Base-by-base conservation (phyloP, 2,888 invertebrate genomes). In the Leptarthrus brevirostris region DNA sequence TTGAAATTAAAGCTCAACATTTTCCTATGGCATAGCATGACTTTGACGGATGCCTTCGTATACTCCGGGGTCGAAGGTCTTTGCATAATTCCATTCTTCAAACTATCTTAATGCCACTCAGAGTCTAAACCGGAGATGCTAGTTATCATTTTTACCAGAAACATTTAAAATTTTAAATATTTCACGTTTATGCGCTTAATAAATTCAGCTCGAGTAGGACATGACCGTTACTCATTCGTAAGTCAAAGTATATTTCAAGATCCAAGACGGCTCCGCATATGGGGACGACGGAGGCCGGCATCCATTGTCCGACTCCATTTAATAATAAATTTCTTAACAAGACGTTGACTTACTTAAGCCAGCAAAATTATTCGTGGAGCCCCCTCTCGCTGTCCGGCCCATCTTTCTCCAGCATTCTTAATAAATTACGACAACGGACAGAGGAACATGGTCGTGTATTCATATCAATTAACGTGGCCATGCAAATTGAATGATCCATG, bases 401-500 rank as follows among this genome's bases (percentile, higher is more conserved):
- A 18, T 20, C n/a, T 47, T 20, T 53, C 53, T 4, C 24, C 12
- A 47, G 18, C 30, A 34, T 34, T 69, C 52, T 34, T 52, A 69
- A 34, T 69, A 69, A 69, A 69, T 69, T 52, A 69, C 52, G 34
- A 20, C 52, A 20, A 12, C 69, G 36, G 52, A 12, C 26, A 14
- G 18, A 52, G 69, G 16, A 34, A 20, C 30, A 18, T 18, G 54
- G 71, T 36, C 71, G 54, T 56, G 71, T 56, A 44, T 56, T 54
- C 34, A 54, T 54, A 71, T 71, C 71, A 71, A 71, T 71, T 71
- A 71, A 71, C 71, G 71, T 44, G 56, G 24, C 40, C 71, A 71
- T 71, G 71, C 71, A 71, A 71, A 71, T 71, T 71, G 71, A 71
- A 56, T 40, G 71, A 71, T 71, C 54, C 44, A 56, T 18, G 56